Base-by-base conservation (phyloP, 2,797 vertebrate species). In the Netta rufina region DNA sequence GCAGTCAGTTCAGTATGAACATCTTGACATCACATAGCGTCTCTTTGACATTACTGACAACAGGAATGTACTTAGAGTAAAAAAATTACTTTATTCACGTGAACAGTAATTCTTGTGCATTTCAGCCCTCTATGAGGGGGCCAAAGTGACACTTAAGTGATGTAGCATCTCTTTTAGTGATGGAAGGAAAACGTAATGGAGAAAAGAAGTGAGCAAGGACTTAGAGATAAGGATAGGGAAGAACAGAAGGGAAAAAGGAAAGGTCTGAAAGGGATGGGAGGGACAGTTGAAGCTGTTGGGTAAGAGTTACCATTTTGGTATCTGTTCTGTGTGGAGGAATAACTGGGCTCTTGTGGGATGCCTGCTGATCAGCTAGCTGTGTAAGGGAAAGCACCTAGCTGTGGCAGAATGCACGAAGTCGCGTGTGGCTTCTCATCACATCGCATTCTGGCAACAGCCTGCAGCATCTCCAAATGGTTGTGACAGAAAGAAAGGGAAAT, bases 101-200 rank as follows among this genome's bases (percentile, higher is more conserved):
- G 36, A 87, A 49, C 24, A 72, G 17, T 84, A 81, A 28, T 81
- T 90, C 39, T 65, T 28, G 12, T 43, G 19, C 16, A 3, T 16
- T 49, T 76, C 30, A 81, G 21, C n/a, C 18, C 8, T 62, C 67
- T 45, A 1, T 64, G 33, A 45, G 32, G 2, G 4, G 19, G 5
- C 2, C 27, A 61, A 0, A 0, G 22, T 24, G 30, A 73, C 28
- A 64, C 1, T 0, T 21, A 72, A n/a, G 18, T 67, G 69, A 13
- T 6, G 7, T 20, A 70, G 32, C 11, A n/a, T 56, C 61, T 69
- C 49, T 65, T 73, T 16, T 72, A 45, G 53, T 33, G 28, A 6
- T 53, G 54, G 49, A 65, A 65, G 47, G 19, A 69, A 84, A 75
- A 32, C 0, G 0, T 49, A 14, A n/a, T 4, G 14, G 54, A 45